Conservation (phyloP, 2,888 invertebrate genomes). For the Micropterix aruncella region DNA sequence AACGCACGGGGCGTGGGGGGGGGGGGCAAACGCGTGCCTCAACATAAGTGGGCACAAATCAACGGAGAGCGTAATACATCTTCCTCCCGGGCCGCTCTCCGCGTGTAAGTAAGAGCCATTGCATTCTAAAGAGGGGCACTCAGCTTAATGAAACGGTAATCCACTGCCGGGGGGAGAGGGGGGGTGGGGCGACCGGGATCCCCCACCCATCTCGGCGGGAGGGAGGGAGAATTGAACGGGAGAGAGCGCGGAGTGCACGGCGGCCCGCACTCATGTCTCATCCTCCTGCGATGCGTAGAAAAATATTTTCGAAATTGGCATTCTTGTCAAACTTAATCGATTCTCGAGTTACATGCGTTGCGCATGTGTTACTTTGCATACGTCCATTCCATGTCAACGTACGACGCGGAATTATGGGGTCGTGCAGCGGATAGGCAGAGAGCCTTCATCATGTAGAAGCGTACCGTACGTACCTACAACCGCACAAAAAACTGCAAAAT, state of each 20-base stretch:
- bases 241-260: background rate
- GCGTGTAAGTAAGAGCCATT: conserved; percentile 12
- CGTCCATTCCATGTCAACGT: too few relatives aligned
- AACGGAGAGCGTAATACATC: conserved; percentile 5
- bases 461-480: too few relatives aligned
- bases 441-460: too few relatives aligned
- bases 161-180: conserved; percentile 25
- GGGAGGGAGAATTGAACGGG: conserved; percentile 10
- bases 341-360: too few relatives aligned
- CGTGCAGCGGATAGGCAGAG: too few relatives aligned
- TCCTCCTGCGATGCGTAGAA: too few relatives aligned
- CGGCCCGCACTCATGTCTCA: too few relatives aligned
- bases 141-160: conserved; percentile 42
- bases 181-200: background rate
- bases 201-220: conserved; percentile 29
- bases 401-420: too few relatives aligned
- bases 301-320: too few relatives aligned
- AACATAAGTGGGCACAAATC: conserved; percentile 4
- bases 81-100: conserved; percentile 5
- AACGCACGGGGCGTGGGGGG: background rate
- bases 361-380: too few relatives aligned
- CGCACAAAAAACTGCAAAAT: too few relatives aligned
- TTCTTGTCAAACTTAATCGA: too few relatives aligned
- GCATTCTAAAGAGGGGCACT: conserved; percentile 27
- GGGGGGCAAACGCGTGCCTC: background rate